phyloP scores from a whole-genome alignment of 2,888 invertebrate species.

The Lymantria dispar region DNA sequence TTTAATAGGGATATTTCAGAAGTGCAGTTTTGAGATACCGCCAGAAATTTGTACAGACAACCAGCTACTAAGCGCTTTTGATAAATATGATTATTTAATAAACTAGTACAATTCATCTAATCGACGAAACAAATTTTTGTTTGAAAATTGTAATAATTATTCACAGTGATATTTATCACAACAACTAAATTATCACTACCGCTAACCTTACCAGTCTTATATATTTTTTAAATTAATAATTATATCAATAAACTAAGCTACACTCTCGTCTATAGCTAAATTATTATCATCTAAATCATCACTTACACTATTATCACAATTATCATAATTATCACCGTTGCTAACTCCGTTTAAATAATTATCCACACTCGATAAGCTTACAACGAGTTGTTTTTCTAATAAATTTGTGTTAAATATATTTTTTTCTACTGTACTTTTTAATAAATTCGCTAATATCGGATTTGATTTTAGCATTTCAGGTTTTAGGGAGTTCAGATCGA shows the following conservation, averaged over 20 bases:
- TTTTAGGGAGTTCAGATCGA: slow-evolving; percentile 36
- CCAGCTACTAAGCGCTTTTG: no score
- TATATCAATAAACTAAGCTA: slow-evolving; percentile 11
- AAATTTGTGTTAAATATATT: slow-evolving; percentile 42
- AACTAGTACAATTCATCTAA: no score
- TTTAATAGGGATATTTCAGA: no score
- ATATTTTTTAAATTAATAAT: slow-evolving; percentile 10
- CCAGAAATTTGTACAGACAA: no score
- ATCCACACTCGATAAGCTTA: slow-evolving; percentile 60
- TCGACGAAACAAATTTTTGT: not conserved
- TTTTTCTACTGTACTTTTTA: slow-evolving; percentile 41
- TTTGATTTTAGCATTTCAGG: slow-evolving; percentile 61
- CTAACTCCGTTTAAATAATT: slow-evolving; percentile 55
- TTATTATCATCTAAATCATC: slow-evolving; percentile 41
- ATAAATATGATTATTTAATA: no score
- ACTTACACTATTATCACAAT: slow-evolving; percentile 29
- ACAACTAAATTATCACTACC: not conserved
- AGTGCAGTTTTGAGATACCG: no score
- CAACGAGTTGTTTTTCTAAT: slow-evolving; percentile 60
- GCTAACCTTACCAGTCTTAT: not conserved
- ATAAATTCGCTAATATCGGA: slow-evolving; percentile 66
- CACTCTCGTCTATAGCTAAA: slow-evolving; percentile 52
- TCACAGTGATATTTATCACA: not conserved
- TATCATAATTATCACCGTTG: slow-evolving; percentile 11
- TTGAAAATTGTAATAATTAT: not conserved